Conservation (phyloP, 2,797 vertebrate genomes). For the Enteromius argenteus region DNA sequence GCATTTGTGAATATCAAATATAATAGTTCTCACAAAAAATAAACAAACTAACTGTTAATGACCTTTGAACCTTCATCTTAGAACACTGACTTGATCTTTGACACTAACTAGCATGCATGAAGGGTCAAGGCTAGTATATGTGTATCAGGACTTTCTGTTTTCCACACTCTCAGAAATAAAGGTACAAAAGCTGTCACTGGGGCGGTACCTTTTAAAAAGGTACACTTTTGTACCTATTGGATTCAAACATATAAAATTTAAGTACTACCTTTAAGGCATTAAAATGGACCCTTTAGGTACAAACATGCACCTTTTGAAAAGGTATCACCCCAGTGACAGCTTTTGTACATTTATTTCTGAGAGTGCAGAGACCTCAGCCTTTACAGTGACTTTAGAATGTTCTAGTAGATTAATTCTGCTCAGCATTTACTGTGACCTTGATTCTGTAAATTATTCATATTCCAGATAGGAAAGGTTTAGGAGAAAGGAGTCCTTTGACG, state of each 20-base stretch:
- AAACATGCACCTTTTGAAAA: too few species aligned
- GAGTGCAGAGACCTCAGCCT: neutral
- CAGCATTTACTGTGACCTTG: neutral
- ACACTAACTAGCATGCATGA: neutral
- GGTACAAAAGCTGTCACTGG: too few species aligned
- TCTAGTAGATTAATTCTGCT: neutral
- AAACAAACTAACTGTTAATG: neutral
- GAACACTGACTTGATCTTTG: conserved; percentile 6
- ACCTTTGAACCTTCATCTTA: neutral
- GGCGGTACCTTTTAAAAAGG: too few species aligned
- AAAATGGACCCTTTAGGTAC: too few species aligned
- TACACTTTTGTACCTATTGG: too few species aligned
- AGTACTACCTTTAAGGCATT: too few species aligned
- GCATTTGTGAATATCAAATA: neutral
- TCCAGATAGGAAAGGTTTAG: neutral
- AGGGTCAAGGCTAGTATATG: conserved; percentile 2
- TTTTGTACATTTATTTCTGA: too few species aligned
- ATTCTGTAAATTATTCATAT: conserved; percentile 5
- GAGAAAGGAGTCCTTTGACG: neutral
- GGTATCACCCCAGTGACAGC: too few species aligned
- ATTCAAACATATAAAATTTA: too few species aligned
- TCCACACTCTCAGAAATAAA: too few species aligned
- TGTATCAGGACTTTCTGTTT: neutral
- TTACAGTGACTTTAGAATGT: neutral
- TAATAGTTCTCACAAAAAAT: too few species aligned